These are phyloP conservation scores for Acronicta alni DNA, from an alignment of 2,888 invertebrate species.

Conservation along the genomic window DNA sequence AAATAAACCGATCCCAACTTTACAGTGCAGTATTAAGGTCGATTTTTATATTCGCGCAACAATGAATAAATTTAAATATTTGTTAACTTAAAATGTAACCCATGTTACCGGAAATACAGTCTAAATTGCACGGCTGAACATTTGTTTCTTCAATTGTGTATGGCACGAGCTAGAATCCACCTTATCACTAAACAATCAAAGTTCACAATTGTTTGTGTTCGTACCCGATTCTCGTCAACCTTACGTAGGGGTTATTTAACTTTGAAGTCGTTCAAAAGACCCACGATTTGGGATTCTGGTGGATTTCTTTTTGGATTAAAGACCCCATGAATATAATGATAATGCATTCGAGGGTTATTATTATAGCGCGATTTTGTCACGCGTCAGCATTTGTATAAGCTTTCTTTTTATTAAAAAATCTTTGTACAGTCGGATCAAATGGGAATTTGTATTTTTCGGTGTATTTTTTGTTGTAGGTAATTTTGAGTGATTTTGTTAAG, in stretches of 20 bases:
- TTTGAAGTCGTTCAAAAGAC: slow-evolving; percentile 89
- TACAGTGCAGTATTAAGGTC: slow-evolving; percentile 63
- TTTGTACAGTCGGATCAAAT: slow-evolving; percentile 32
- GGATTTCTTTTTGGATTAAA: slow-evolving; percentile 89
- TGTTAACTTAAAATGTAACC: slow-evolving; percentile 89
- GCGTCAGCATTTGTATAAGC: slow-evolving; percentile 68
- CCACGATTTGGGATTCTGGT: slow-evolving; percentile 86
- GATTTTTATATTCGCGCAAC: slow-evolving; percentile 65
- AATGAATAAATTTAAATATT: slow-evolving; percentile 88
- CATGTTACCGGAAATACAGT: slow-evolving; percentile 89
- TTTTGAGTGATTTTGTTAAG: too few relatives aligned
- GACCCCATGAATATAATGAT: slow-evolving; percentile 88
- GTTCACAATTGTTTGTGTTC: slow-evolving; percentile 60
- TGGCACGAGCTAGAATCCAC: slow-evolving; percentile 59
- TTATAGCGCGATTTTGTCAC: slow-evolving; percentile 78
- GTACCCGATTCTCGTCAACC: slow-evolving; percentile 58
- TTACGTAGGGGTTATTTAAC: slow-evolving; percentile 83
- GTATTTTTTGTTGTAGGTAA: neutral
- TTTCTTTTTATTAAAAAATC: slow-evolving; percentile 61
- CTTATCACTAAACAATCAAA: slow-evolving; percentile 63
- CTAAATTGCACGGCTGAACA: slow-evolving; percentile 86
- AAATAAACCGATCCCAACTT: slow-evolving; percentile 52
- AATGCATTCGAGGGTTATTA: slow-evolving; percentile 81
- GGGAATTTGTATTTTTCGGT: slow-evolving; percentile 10
- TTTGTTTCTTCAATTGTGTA: slow-evolving; percentile 81